A percentile compares a stretch with the other conserved stretches of the same genome.
Conservation (phyloP, 2,113 vertebrate species). For the Pseudois nayaur region DNA sequence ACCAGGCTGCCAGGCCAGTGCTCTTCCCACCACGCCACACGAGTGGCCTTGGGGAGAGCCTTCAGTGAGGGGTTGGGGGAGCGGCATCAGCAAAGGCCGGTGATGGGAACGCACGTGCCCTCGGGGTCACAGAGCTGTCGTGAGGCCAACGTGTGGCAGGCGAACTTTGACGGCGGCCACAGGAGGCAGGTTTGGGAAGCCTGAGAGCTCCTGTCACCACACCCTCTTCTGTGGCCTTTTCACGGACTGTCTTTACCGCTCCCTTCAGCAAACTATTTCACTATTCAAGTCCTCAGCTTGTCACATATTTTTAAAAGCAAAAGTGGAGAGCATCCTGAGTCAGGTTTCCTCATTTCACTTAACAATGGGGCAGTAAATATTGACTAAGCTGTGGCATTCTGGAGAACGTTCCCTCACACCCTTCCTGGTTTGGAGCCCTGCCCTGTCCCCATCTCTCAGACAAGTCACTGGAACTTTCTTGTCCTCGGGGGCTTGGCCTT, state of each 20-base stretch:
- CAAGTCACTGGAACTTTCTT: not conserved
- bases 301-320: not conserved
- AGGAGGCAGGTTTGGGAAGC: not conserved
- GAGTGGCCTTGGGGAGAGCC: not conserved
- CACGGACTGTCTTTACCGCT: not conserved
- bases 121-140: rapidly evolving
- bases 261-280: not conserved
- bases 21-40: rapidly evolving
- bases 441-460: not conserved
- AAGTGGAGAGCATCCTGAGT: not conserved
- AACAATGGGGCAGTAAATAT: not conserved
- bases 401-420: not conserved
- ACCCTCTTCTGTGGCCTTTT: not conserved
- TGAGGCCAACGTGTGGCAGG: not conserved
- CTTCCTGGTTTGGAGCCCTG: not conserved
- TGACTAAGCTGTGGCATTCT: not conserved
- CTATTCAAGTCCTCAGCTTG: not conserved
- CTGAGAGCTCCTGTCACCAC: not conserved
- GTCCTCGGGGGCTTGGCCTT: rapidly evolving
- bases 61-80: not conserved
- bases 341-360: not conserved
- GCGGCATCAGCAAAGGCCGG: not conserved
- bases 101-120: rapidly evolving
- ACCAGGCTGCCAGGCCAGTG: not conserved
- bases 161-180: not conserved